Base-by-base conservation (phyloP, 2,888 invertebrate genomes). In the Nemurella pictetii region DNA sequence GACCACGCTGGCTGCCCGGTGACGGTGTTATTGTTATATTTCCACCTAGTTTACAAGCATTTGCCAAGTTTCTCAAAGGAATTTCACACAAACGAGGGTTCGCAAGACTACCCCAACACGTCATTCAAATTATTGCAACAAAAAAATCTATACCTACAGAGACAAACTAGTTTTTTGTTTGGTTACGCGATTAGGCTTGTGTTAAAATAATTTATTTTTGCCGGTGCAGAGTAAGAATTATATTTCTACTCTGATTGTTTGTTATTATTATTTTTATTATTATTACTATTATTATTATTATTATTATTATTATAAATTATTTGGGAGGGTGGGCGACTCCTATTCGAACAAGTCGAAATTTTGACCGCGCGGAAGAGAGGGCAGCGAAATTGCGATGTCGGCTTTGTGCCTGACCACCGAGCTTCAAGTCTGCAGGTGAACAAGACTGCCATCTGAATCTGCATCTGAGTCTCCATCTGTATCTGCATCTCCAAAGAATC, bases 1-100 rank as follows among this genome's bases (percentile, higher is more conserved):
- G 55, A 82, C 82, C 82, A 82, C 82, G 82, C 55, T 82, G 26
- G n/a, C 80, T 35, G 82, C 55, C 72, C 27, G n/a, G 35, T 35
- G 26, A 80, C 35, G 80, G 55, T 82, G 82, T 82, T 82, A 72
- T 82, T 82, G 82, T 82, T 82, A 72, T n/a, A 28, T 78, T 78
- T 30, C 55, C 55, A 15, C 55, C 55, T 20, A 20, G 20, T 55
- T 55, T 55, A 20, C 55, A 55, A 55, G 55, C 5, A 20, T 55
- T 55, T 55, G 1, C 3, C 15, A 55, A 55, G 55, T 55, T 55
- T 55, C 20, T 7, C 55, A 55, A 55, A 55, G 55, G 55, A 55
- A 55, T 55, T 55, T 55, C 55, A 55, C 55, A 55, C 55, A 55
- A 7, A 55, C 75, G n/a, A 75, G 75, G 75, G 75, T 9, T 1